Base-by-base conservation (phyloP, 2,888 invertebrate species). In the Drosophila sordidapex region DNA sequence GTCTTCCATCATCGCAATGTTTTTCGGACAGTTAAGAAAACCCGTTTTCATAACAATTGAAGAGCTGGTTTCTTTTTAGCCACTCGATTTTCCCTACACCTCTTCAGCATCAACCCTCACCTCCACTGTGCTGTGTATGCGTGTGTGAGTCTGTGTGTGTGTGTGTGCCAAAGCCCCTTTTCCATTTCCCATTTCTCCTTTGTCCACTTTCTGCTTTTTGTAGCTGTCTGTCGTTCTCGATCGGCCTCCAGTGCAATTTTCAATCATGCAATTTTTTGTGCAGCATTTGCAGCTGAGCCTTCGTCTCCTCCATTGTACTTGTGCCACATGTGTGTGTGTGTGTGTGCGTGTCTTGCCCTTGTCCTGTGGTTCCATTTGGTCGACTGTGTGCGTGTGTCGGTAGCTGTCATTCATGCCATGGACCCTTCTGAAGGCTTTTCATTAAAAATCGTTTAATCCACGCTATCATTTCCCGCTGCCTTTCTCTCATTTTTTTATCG, bases 401-500 rank as follows among this genome's bases (percentile, higher is more conserved):
- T 36, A 70, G 68, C 79, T 79, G 78, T 83, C 83, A 83, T 86
- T 83, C 83, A 83, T 88, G 74, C 74, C 77, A 70, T 73, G 79
- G 62, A 67, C 75, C 90, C 88, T 69, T 89, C 89, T 87, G 86
- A 87, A 83, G 90, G 86, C 83, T 83, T 91, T 89, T 91, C 88
- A 89, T 91, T 91, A 89, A 89, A 89, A 89, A 89, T 91, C 90
- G 91, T 91, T 89, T 89, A 89, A 89, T 89, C 91, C 91, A 76
- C 79, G 90, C 89, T 91, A 87, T 89, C 87, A 81, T 90, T 90
- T 87, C 72, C 70, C 75, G 60, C 49, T 71, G 81, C 69, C 61
- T 71, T 53, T 63, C 62, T 58, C 49, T 49, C 38, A 40, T 25
- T 69, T 66, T 71, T 69, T 79, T 74, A 79, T 74, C 58, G 58